Evolutionary conservation across 2,888 invertebrate genomes (phyloP).

Genomic region (Gandaritis pyraliata): DNA sequence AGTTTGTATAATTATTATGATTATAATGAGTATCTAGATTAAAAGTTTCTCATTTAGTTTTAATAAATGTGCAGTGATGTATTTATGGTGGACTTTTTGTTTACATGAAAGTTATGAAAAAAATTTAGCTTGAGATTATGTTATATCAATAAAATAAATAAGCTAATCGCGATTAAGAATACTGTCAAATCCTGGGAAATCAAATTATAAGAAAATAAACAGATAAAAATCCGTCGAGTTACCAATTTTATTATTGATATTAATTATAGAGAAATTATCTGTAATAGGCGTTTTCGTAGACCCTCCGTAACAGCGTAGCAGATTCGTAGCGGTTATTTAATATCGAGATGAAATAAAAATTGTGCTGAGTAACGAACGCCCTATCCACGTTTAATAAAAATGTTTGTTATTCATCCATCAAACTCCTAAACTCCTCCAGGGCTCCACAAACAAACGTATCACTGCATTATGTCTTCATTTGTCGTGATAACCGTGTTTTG

Average conservation of each 20-base stretch:
- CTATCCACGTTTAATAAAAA: constrained; percentile 11
- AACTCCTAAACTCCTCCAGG: constrained; percentile 47
- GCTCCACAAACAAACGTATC: constrained; percentile 45
- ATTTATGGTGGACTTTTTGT: too few relatives aligned
- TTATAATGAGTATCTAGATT: too few relatives aligned
- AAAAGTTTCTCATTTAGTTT: too few relatives aligned
- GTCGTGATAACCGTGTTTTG: constrained; percentile 70
- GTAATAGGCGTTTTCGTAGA: constrained; percentile 14
- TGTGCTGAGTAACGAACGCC: constrained; percentile 7
- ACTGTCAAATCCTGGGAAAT: too few relatives aligned
- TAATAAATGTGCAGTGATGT: too few relatives aligned
- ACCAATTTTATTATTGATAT: neutral
- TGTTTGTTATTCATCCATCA: constrained; percentile 36
- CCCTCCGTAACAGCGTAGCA: constrained; percentile 17
- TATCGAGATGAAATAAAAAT: constrained; percentile 2
- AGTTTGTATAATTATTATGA: too few relatives aligned
- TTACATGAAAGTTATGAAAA: too few relatives aligned
- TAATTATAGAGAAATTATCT: neutral
- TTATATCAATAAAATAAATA: too few relatives aligned
- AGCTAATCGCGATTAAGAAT: too few relatives aligned
- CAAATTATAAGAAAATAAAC: too few relatives aligned
- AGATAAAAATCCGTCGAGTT: neutral
- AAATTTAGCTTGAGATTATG: too few relatives aligned
- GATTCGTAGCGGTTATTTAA: constrained; percentile 7
- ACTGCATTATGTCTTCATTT: constrained; percentile 59